Evolutionary conservation across 2,113 vertebrate genomes (phyloP).

Genomic region (Progne subis): DNA sequence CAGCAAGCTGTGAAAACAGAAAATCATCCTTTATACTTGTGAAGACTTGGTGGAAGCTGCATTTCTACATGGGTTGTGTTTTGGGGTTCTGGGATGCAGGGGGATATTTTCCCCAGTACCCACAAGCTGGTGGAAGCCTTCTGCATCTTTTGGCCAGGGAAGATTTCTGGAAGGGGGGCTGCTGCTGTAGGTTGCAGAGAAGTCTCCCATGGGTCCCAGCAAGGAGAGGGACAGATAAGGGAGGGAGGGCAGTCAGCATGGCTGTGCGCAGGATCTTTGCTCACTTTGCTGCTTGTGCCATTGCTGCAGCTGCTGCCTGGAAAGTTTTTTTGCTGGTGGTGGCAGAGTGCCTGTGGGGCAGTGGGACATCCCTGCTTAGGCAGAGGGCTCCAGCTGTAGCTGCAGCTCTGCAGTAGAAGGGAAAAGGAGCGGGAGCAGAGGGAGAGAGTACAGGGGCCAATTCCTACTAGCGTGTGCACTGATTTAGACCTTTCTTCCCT

Average conservation of each 20-base stretch:
- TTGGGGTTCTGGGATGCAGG: neutral
- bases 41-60: neutral
- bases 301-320: neutral
- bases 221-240: constrained; percentile 32
- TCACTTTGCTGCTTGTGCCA: neutral
- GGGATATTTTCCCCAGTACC: neutral
- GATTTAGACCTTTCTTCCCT: constrained; percentile 39
- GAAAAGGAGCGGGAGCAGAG: constrained; percentile 30
- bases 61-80: neutral
- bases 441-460: neutral
- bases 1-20: neutral
- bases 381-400: constrained; percentile 70
- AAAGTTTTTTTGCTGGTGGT: constrained; percentile 73
- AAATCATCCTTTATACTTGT: neutral
- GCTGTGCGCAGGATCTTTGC: neutral
- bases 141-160: constrained; percentile 17
- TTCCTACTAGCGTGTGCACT: constrained; percentile 48
- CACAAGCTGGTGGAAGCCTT: neutral
- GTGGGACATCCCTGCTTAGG: constrained; percentile 76
- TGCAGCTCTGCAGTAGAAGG: constrained; percentile 44
- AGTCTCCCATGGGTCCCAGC: constrained; percentile 25
- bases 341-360: constrained; percentile 72
- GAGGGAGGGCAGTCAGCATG: neutral
- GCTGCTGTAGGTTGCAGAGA: constrained; percentile 25
- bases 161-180: constrained; percentile 37